Evolutionary conservation across 2,797 vertebrate species (phyloP).

Genomic region (Arctocebus calabarensis): DNA sequence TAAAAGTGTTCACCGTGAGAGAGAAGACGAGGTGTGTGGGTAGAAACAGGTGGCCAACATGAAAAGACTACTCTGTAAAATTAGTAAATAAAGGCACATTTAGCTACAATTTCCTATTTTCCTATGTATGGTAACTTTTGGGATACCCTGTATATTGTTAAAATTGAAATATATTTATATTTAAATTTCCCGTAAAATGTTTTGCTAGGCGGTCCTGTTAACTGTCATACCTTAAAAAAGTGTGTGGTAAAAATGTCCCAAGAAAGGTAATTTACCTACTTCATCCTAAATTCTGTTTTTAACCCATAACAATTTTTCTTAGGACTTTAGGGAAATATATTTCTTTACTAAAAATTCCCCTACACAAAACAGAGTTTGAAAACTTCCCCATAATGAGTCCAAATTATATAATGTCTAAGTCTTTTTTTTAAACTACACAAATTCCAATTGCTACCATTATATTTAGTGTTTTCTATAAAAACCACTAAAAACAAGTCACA

Average conservation of each 20-base stretch:
- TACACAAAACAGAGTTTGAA: not conserved
- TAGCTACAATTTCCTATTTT: no score
- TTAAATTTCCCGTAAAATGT: conserved; percentile 8
- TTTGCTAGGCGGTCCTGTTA: not conserved
- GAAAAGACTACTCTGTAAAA: no score
- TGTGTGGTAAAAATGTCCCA: not conserved
- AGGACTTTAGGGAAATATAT: not conserved
- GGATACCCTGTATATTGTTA: not conserved
- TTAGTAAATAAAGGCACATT: no score
- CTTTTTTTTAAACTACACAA: not conserved
- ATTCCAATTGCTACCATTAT: not conserved
- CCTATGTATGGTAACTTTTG: no score
- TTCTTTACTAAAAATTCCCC: not conserved
- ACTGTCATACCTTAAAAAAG: not conserved
- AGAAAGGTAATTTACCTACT: not conserved
- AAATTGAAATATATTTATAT: not conserved
- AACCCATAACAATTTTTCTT: not conserved
- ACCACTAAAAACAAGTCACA: not conserved
- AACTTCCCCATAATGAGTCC: not conserved
- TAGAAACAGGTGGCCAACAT: no score
- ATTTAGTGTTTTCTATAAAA: not conserved
- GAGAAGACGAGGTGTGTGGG: no score
- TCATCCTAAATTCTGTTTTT: conserved; percentile 34
- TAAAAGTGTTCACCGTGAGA: no score
- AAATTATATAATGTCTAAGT: not conserved